Base-by-base conservation (phyloP, 2,888 invertebrate genomes). In the Philereme vetulata region DNA sequence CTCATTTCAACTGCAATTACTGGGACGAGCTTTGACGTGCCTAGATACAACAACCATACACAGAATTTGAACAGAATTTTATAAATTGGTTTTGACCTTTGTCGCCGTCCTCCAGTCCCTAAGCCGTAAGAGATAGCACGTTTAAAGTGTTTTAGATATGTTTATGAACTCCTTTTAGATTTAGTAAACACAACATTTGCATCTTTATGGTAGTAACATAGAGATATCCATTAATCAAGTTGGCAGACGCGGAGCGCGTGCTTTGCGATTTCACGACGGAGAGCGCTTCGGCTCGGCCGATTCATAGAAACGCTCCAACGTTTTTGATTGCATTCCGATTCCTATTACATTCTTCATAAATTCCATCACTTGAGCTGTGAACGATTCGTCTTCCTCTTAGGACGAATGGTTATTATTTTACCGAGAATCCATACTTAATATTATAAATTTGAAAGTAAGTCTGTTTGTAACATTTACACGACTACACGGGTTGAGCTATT, bases 291-390 rank as follows among this genome's bases (percentile, higher is more conserved):
- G 68, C 70, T 8, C 4, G 56, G 67, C 62, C 65, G 67, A 64
- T 60, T 68, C 68, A 67, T 54, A 66, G 56, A 55, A 68, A 66
- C 65, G 72, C 68, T 71, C 68, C 68, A 68, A 70, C 72, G 75
- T 74, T 78, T 77, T 80, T 78, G 76, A 78, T 79, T 75, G 72
- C 76, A 78, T 79, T 76, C 75, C 71, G 49, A 54, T 57, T 64
- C 57, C 56, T 60, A 64, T 58, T 52, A 62, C 50, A 62, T 68
- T 65, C 64, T 38, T 52, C 48, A 48, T 55, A 59, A 68, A 75
- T 74, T 68, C 68, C 69, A 59, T 69, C 47, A 46, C 32, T 70
- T 44, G 60, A 57, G 60, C 55, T 57, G 56, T 64, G 53, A 56
- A 56, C 49, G n/a, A 47, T 52, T 36, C 38, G 33, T 36, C 45